Evolutionary conservation across 92 coral and sea anemone genomes (phyloP).

Genomic region (Palythoa caribaeorum): DNA sequence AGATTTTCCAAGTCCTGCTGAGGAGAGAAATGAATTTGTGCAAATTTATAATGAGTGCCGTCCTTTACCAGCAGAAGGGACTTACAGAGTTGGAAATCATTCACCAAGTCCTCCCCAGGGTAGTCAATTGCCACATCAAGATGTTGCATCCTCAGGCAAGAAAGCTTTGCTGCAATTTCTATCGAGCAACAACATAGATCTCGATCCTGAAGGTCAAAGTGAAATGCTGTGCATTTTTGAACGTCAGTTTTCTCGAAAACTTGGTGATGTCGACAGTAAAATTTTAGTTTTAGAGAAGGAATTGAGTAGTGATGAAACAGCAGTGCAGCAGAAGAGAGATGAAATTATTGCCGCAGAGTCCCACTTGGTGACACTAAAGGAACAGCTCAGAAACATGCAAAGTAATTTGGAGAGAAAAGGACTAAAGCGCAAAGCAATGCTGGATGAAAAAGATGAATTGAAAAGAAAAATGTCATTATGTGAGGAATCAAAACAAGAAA

Average conservation of each 20-base stretch:
- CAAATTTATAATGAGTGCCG: background rate
- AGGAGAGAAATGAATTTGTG: slow-evolving; percentile 16
- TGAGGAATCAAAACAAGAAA: slow-evolving; percentile 37
- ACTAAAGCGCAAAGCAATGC: slow-evolving; percentile 43
- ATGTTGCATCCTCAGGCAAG: background rate
- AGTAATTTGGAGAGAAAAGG: slow-evolving; percentile 21
- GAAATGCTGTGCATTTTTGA: slow-evolving; percentile 50
- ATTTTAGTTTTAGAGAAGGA: slow-evolving; percentile 27
- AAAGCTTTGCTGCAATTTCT: slow-evolving; percentile 29
- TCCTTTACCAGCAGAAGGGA: background rate
- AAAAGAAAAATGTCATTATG: slow-evolving; percentile 37
- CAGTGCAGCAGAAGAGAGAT: slow-evolving; percentile 18
- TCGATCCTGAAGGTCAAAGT: slow-evolving; percentile 48
- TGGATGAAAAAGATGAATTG: slow-evolving; percentile 4
- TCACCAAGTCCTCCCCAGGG: background rate
- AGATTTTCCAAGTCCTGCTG: background rate
- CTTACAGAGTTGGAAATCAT: background rate
- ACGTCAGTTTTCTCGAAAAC: slow-evolving; percentile 33
- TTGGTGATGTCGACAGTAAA: slow-evolving; percentile 33
- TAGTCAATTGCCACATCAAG: slow-evolving; percentile 2
- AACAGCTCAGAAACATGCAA: slow-evolving; percentile 34
- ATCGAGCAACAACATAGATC: slow-evolving; percentile 30
- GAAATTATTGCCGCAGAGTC: slow-evolving; percentile 31
- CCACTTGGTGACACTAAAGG: slow-evolving; percentile 25
- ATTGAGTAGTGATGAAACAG: background rate